Base-by-base conservation (phyloP, 2,888 invertebrate genomes). In the Hydriomena furcata region DNA sequence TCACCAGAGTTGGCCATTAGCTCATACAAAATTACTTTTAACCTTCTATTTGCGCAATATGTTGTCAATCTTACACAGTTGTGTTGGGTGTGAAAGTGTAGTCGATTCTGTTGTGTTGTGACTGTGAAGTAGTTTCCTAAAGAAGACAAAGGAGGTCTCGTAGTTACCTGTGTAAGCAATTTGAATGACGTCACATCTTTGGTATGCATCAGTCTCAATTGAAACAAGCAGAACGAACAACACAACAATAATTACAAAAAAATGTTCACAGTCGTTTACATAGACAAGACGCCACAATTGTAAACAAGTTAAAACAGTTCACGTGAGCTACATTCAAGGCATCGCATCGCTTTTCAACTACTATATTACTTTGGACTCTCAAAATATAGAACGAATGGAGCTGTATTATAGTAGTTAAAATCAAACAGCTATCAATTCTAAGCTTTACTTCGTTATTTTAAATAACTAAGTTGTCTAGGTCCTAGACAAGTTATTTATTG, bases 181-280 rank as follows among this genome's bases (percentile, higher is more conserved):
- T 13, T 5, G 20, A 5, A n/a, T 36, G 30, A 40, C 40, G 30
- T 30, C 30, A 30, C 30, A 30, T n/a, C 30, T 21, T 30, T 20
- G 40, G 7, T 23, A 34, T 13, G 13, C 34, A 32, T 10, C 42
- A 17, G 23, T 32, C n/a, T 32, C 32, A 42, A 32, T 32, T 43
- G 24, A 25, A 20, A 20, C 25, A 43, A 23, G 12, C 23, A 34
- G 35, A 20, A 43, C 25, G 24, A 20, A 43, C 25, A 17, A 10
- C 34, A 42, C 41, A 34, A 40, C 5, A 23, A 43, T 7, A 23
- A 13, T 42, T 42, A 28, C 12, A 21, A 30, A 30, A 40, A 17
- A 17, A 17, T 2, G 17, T 21, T 28, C 23, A 13, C 6, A 12
- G 11, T 17, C 25, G 10, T 34, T 20, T 27, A 43, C 42, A 7